Evolutionary conservation across 2,113 vertebrate species (phyloP), one percentile per base, ranked within the genome.

Genomic region (Oncorhynchus nerka): DNA sequence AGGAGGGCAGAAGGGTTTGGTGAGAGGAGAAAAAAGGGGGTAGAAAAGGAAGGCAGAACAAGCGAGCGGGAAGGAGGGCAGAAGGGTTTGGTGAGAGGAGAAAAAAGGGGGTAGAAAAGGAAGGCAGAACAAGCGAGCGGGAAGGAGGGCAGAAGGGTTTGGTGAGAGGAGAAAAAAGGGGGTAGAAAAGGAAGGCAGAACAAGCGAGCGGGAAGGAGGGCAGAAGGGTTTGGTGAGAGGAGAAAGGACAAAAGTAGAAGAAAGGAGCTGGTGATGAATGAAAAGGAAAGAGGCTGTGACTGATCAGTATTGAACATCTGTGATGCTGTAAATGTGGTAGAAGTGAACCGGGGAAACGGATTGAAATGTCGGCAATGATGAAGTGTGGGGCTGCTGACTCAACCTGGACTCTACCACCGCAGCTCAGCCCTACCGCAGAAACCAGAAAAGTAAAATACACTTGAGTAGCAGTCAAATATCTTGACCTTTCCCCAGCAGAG

Each of bases 311-410:
- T 88, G 91, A 90, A 88, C 90, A 89, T 68, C 86, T 76, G 86
- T 88, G 87, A 83, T 75, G 83, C 86, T 85, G 85, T 91, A 90
- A 92, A 92, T 15, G 85, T 75, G 75, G 73, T 83, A 83, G 87
- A 89, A 83, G 88, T 85, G 85, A 87, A 79, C 87, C 55, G 77
- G 70, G 86, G 85, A 85, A 90, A 91, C 75, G 76, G 83, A 91
- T 89, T 87, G 91, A 92, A 88, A 91, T 89, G 91, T 93, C 89
- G 68, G 79, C 69, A 75, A 28, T 91, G 91, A 92, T 92, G 92
- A 89, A 91, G 90, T 87, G 86, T 83, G 85, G 78, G 78, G 77
- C 82, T 75, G 78, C 24, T 71, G 70, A 71, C 77, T 4, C 65
- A 79, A 79, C 73, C 82, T 70, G 70, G 19, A 67, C 73, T 76